Conservation (phyloP, 1,140 invertebrate genomes). For the Lanistes nyassanus region DNA sequence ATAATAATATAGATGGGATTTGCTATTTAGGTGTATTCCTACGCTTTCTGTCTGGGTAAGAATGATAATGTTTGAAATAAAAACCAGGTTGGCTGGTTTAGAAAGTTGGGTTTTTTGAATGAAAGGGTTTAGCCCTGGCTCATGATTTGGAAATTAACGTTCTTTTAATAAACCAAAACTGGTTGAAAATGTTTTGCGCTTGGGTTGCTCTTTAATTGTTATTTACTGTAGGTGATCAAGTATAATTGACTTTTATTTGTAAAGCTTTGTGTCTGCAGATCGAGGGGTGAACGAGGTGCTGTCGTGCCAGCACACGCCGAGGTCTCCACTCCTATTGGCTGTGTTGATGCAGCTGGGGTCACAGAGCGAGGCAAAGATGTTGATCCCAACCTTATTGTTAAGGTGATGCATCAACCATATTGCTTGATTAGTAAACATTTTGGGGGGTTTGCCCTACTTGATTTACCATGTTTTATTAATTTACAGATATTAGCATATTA, state of each 20-base stretch:
- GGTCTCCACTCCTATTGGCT: slow-evolving; percentile 24
- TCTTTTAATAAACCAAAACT: not conserved
- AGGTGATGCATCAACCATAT: slow-evolving; percentile 15
- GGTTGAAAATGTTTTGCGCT: not conserved
- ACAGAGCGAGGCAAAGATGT: slow-evolving; percentile 8
- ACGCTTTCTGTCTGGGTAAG: too few species aligned
- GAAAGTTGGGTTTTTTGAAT: not conserved
- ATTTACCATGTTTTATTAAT: too few species aligned
- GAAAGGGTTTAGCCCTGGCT: not conserved
- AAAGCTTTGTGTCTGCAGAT: slow-evolving; percentile 3
- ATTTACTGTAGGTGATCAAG: not conserved
- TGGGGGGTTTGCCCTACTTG: not conserved
- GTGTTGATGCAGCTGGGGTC: not conserved
- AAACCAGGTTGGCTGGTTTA: not conserved
- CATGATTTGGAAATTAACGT: not conserved
- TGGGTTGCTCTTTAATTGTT: not conserved
- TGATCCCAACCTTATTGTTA: slow-evolving; percentile 32
- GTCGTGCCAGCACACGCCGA: slow-evolving; percentile 21
- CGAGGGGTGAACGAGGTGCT: slow-evolving; percentile 18
- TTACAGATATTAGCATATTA: too few species aligned
- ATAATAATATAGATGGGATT: too few species aligned
- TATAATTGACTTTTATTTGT: not conserved
- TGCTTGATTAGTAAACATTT: not conserved
- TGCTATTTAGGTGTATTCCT: too few species aligned
- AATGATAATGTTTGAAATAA: too few species aligned